These are phyloP conservation scores for Neopipo cinnamomea DNA, from an alignment of 2,113 vertebrate genomes.

Conservation along the genomic window DNA sequence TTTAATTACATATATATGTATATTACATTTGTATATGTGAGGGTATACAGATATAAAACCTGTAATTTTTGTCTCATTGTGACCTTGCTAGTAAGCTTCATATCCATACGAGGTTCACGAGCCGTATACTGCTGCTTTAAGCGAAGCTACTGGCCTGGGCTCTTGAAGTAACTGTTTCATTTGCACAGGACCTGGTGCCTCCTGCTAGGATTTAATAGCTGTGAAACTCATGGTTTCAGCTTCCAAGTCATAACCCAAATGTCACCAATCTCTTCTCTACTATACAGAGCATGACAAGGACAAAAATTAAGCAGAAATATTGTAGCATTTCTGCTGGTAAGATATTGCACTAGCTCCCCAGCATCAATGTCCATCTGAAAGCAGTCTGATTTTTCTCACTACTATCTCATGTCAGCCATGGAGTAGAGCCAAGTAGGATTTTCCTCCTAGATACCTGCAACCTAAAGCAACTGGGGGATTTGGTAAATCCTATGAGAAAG, in stretches of 20 bases:
- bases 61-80: neutral
- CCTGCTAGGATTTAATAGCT: slow-evolving; percentile 17
- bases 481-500: neutral
- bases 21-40: neutral
- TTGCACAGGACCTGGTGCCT: neutral
- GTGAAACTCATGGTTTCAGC: slow-evolving; percentile 7
- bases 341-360: neutral
- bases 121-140: neutral
- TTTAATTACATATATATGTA: neutral
- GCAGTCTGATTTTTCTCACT: neutral
- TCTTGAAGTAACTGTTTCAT: neutral
- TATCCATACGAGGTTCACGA: neutral
- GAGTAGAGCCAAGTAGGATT: neutral
- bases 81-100: neutral
- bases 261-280: neutral
- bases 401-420: neutral
- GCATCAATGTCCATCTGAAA: neutral
- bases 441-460: neutral
- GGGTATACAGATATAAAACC: neutral
- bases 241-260: neutral
- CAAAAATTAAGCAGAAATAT: neutral
- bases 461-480: neutral
- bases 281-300: neutral
- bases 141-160: neutral
- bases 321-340: neutral